Conservation (phyloP, 1,140 invertebrate species). For the Zaprionus gabonicus region DNA sequence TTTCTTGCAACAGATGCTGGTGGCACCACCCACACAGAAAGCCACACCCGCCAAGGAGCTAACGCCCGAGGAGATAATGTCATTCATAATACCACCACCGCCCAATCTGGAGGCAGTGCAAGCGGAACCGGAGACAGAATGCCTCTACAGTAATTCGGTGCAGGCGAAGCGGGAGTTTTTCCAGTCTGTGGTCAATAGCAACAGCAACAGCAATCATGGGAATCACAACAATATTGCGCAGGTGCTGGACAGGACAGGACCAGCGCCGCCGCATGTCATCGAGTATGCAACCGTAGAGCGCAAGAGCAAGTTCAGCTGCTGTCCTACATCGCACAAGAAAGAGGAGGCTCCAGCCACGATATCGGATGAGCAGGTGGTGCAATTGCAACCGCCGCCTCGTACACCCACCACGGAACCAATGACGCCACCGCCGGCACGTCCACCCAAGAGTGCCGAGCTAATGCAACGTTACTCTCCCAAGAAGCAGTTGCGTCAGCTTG, state of each 20-base stretch:
- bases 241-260: background rate
- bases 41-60: conserved; percentile 89
- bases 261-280: conserved; percentile 85
- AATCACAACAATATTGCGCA: conserved; percentile 13
- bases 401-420: conserved; percentile 84
- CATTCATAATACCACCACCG: conserved; percentile 92
- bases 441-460: conserved; percentile 86
- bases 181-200: conserved; percentile 55
- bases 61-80: conserved; percentile 91
- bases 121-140: conserved; percentile 56
- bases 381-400: conserved; percentile 85
- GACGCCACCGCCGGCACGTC: conserved; percentile 86
- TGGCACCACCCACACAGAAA: conserved; percentile 91
- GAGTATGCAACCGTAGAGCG: conserved; percentile 89
- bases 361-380: conserved; percentile 13
- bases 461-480: conserved; percentile 83
- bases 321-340: conserved; percentile 86
- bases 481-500: conserved; percentile 65
- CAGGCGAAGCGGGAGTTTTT: conserved; percentile 73
- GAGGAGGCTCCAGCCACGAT: conserved; percentile 45
- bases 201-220: background rate
- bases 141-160: conserved; percentile 77
- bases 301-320: conserved; percentile 89
- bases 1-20: conserved; percentile 92
- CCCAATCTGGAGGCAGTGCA: conserved; percentile 85